These are phyloP conservation scores for Microcaecilia unicolor DNA, from an alignment of 2,797 vertebrate species.

Conservation along the genomic window DNA sequence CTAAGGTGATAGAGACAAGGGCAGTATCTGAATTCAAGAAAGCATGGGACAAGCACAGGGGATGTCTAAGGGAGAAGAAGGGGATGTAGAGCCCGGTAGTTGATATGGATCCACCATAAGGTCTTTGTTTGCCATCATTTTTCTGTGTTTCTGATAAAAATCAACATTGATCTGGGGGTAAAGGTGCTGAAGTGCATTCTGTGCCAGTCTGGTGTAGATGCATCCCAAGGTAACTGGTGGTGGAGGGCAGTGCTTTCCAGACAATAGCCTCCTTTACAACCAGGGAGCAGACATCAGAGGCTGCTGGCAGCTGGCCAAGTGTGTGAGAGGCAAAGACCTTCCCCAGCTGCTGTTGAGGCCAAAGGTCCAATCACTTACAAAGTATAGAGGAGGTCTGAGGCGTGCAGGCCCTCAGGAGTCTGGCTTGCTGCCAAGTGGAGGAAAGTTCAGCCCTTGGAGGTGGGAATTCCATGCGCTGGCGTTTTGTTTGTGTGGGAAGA, in stretches of 20 bases:
- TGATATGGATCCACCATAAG: too few species aligned
- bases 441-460: conserved; percentile 41
- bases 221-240: too few species aligned
- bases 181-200: fast-evolving
- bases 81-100: too few species aligned
- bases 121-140: too few species aligned
- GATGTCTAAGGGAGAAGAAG: too few species aligned
- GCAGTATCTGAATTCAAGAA: too few species aligned
- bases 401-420: not conserved
- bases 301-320: conserved; percentile 32
- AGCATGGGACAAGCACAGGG: too few species aligned
- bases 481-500: too few species aligned
- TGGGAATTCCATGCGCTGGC: too few species aligned
- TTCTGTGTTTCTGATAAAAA: too few species aligned
- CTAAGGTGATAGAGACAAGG: too few species aligned
- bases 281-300: conserved; percentile 8
- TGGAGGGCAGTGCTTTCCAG: conserved; percentile 18
- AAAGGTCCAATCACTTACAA: conserved; percentile 38
- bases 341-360: conserved; percentile 14
- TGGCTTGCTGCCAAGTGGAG: conserved; percentile 58
- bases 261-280: conserved; percentile 32
- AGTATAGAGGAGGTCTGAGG: conserved; percentile 17
- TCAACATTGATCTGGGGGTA: not conserved
- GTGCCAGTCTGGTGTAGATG: too few species aligned
- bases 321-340: conserved; percentile 43